Percentiles rank a stretch among this genome's conserved stretches.
phyloP scores from a whole-genome alignment of 2,113 vertebrate species.

The Hippocampus barbouri region DNA sequence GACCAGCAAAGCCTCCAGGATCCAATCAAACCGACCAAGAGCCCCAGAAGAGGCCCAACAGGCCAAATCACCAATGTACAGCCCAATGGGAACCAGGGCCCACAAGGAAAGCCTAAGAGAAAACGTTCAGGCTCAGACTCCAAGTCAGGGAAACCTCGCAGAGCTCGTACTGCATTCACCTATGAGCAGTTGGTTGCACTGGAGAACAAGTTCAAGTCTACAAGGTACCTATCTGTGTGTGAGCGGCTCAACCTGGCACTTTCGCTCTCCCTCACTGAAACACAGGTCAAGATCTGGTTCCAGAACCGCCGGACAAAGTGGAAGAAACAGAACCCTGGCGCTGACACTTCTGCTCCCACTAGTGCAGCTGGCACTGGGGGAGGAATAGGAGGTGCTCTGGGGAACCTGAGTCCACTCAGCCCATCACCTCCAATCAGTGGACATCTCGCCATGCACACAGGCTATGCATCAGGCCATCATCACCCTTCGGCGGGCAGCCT shows the following conservation, averaged over 20 bases:
- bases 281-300: constrained; percentile 94
- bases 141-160: constrained; percentile 88
- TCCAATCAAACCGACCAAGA: constrained; percentile 56
- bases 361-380: constrained; percentile 56
- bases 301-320: constrained; percentile 93
- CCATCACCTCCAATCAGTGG: constrained; percentile 79
- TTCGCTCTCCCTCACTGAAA: constrained; percentile 88
- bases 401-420: constrained; percentile 74
- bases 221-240: constrained; percentile 89
- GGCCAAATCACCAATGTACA: constrained; percentile 36
- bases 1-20: constrained; percentile 63
- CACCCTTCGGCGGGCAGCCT: constrained; percentile 77
- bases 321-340: constrained; percentile 94
- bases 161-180: constrained; percentile 92
- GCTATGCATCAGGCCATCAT: constrained; percentile 77
- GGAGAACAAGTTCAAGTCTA: constrained; percentile 96
- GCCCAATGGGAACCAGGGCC: constrained; percentile 50
- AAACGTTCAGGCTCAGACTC: constrained; percentile 89
- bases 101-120: constrained; percentile 79
- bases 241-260: constrained; percentile 89
- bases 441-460: constrained; percentile 82
- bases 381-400: constrained; percentile 60
- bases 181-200: constrained; percentile 94
- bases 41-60: constrained; percentile 47
- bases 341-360: constrained; percentile 86